Percentiles rank a stretch among this genome's conserved stretches.
These are phyloP conservation scores for Odontophorus gujanensis DNA, from an alignment of 2,113 vertebrate species.

Conservation along the genomic window DNA sequence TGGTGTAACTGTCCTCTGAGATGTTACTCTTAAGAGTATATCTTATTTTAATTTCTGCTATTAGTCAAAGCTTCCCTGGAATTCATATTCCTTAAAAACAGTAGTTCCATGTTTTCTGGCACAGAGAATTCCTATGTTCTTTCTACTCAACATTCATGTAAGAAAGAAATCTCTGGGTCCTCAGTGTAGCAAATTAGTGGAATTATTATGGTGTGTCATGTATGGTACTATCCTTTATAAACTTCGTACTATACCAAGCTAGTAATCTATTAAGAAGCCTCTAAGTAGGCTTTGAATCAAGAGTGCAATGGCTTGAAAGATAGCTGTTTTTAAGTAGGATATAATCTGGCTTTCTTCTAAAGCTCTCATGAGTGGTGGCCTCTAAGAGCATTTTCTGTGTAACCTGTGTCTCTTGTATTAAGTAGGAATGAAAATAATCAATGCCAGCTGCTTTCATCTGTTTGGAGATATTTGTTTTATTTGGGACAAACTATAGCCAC, in stretches of 20 bases:
- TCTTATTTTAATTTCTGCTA: neutral
- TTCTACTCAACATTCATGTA: neutral
- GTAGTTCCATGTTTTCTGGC: neutral
- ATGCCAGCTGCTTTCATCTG: neutral
- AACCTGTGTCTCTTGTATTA: neutral
- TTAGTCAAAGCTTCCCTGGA: neutral
- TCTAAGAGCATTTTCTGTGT: neutral
- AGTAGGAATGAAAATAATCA: neutral
- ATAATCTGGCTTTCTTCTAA: conserved; percentile 42
- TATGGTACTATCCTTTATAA: neutral
- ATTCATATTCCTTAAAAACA: neutral
- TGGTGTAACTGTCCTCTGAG: neutral
- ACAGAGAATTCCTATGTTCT: neutral
- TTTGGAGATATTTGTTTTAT: neutral
- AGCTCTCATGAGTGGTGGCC: neutral
- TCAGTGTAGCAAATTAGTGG: neutral
- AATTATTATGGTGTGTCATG: neutral
- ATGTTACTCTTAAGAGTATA: neutral
- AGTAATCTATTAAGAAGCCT: conserved; percentile 26
- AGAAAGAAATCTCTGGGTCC: neutral
- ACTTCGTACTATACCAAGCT: neutral
- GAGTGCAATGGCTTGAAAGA: neutral
- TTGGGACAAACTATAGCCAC: neutral
- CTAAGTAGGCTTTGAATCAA: conserved; percentile 36
- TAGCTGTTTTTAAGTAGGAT: conserved; percentile 18